These are phyloP conservation scores for Montipora sp. DNA, from an alignment of 64 coral and sea anemone species.

Conservation along the genomic window DNA sequence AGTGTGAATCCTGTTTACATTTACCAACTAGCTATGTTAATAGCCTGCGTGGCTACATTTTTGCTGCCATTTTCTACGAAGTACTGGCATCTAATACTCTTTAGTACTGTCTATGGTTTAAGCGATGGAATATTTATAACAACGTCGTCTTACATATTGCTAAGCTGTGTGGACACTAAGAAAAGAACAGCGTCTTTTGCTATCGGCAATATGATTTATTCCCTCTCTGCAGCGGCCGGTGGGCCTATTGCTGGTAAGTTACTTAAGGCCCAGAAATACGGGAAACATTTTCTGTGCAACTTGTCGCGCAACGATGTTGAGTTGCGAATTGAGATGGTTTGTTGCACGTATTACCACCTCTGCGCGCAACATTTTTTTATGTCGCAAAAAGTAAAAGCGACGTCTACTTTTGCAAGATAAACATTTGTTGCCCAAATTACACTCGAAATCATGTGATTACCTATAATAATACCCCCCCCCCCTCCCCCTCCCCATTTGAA, in stretches of 20 bases:
- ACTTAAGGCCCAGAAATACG: too few relatives aligned
- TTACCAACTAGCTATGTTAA: slow-evolving; percentile 14
- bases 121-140: slow-evolving; percentile 51
- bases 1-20: slow-evolving; percentile 26
- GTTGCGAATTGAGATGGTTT: too few relatives aligned
- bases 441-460: too few relatives aligned
- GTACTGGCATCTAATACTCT: slow-evolving; percentile 36
- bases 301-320: too few relatives aligned
- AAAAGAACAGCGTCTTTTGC: slow-evolving; percentile 15
- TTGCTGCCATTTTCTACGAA: not conserved
- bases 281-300: too few relatives aligned
- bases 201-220: not conserved
- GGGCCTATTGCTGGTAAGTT: slow-evolving; percentile 27
- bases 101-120: slow-evolving; percentile 30
- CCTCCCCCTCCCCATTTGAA: too few relatives aligned
- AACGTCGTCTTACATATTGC: not conserved
- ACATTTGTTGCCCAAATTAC: too few relatives aligned
- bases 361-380: too few relatives aligned
- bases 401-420: too few relatives aligned
- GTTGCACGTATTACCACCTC: too few relatives aligned
- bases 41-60: not conserved
- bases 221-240: not conserved
- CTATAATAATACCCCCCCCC: too few relatives aligned
- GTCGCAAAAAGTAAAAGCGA: too few relatives aligned
- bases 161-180: slow-evolving; percentile 16